phyloP scores from a whole-genome alignment of 2,888 invertebrate genomes.

The Aspidiotus rigidus region DNA sequence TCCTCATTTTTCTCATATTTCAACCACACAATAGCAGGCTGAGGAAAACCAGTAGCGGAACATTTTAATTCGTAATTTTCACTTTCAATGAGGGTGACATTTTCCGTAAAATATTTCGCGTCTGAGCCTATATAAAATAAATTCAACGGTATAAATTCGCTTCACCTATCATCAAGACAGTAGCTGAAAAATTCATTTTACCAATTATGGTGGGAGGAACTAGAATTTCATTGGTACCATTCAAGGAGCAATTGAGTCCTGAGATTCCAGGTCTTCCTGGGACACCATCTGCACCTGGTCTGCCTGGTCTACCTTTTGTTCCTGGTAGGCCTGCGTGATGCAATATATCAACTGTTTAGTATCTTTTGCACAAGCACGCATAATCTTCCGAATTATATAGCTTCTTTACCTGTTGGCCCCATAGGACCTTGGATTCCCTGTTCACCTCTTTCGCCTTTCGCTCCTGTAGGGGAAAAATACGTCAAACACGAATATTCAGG shows the following conservation, averaged over 20 bases:
- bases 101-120: constrained; percentile 37
- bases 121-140: constrained; percentile 9
- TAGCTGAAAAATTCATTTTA: constrained; percentile 50
- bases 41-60: constrained; percentile 66
- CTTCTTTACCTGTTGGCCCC: background rate
- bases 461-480: constrained; percentile 47
- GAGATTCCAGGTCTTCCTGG: constrained; percentile 74
- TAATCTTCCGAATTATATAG: too few species aligned
- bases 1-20: constrained; percentile 43
- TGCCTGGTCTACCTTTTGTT: constrained; percentile 50
- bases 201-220: constrained; percentile 79
- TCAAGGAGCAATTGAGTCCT: constrained; percentile 58
- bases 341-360: background rate
- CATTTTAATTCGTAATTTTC: constrained; percentile 74
- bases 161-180: too few species aligned
- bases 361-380: too few species aligned
- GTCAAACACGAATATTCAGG: background rate
- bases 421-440: constrained; percentile 15
- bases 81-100: constrained; percentile 67
- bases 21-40: constrained; percentile 69
- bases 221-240: constrained; percentile 56
- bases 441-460: constrained; percentile 47
- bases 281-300: constrained; percentile 61
- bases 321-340: constrained; percentile 52
- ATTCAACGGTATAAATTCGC: too few species aligned